Percentiles rank a stretch among this genome's conserved stretches.
phyloP scores from a whole-genome alignment of 2,113 vertebrate genomes.

The Engystomops pustulosus region DNA sequence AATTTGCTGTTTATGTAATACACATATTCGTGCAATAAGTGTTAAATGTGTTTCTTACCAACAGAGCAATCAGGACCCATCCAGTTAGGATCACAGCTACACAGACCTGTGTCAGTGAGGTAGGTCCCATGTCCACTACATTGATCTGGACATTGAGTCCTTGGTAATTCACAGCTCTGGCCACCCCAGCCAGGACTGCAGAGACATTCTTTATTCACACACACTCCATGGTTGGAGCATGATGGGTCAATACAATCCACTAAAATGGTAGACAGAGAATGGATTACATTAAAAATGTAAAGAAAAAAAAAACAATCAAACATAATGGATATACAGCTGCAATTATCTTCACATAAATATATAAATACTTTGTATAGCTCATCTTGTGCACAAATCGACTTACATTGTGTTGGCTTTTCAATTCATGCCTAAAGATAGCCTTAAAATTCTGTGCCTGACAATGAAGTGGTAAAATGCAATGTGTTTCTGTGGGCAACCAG shows the following conservation, averaged over 20 bases:
- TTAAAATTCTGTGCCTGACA: not conserved
- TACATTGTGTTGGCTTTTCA: not conserved
- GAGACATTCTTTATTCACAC: constrained; percentile 93
- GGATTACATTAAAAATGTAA: not conserved
- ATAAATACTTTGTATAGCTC: not conserved
- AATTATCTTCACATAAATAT: not conserved
- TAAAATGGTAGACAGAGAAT: constrained; percentile 63
- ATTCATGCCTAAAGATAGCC: not conserved
- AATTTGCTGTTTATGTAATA: not conserved
- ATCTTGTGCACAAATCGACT: not conserved
- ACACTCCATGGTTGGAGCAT: constrained; percentile 94
- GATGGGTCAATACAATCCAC: constrained; percentile 96
- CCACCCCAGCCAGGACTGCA: constrained; percentile 98
- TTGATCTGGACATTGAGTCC: constrained; percentile 95
- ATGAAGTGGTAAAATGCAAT: not conserved
- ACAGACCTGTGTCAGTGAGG: constrained; percentile 92
- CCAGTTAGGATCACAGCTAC: constrained; percentile 97
- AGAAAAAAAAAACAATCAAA: not conserved
- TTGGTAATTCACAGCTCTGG: constrained; percentile 89
- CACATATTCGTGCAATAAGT: not conserved
- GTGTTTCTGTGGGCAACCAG: not conserved
- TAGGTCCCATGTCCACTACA: constrained; percentile 96
- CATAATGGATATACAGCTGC: not conserved
- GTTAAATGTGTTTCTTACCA: constrained; percentile 75
- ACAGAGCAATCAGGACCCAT: constrained; percentile 98